phyloP scores from a whole-genome alignment of 2,113 vertebrate genomes.

The Oplegnathus fasciatus region DNA sequence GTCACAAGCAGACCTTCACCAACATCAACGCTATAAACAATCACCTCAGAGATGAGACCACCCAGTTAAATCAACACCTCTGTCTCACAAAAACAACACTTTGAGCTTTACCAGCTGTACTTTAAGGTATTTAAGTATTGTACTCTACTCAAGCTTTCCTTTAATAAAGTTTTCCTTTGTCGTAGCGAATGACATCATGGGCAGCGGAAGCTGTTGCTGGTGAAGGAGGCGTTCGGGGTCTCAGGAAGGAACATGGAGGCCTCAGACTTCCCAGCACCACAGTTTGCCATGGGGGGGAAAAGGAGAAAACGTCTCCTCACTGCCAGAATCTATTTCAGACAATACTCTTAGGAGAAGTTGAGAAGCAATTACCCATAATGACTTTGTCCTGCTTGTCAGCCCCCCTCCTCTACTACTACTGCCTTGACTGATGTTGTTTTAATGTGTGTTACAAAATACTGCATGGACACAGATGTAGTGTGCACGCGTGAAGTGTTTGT shows the following conservation, averaged over 20 bases:
- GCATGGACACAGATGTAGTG: background rate
- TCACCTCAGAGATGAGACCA: background rate
- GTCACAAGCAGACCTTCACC: background rate
- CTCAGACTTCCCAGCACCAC: constrained; percentile 51
- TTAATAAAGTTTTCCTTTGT: constrained; percentile 27
- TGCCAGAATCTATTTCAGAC: constrained; percentile 7
- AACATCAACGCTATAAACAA: background rate
- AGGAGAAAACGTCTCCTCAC: background rate
- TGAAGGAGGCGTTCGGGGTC: constrained; percentile 42
- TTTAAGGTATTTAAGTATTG: background rate
- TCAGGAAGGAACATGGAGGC: constrained; percentile 66
- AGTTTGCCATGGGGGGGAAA: background rate
- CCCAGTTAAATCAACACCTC: background rate
- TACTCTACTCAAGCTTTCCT: constrained; percentile 17
- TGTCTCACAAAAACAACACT: background rate
- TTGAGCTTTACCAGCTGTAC: background rate
- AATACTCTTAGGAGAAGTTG: constrained; percentile 20
- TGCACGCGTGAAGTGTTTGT: background rate
- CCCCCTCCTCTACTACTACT: too few relatives aligned
- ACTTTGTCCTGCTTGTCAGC: constrained; percentile 3
- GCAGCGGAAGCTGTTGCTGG: constrained; percentile 51
- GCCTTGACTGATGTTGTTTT: background rate
- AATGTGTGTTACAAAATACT: background rate
- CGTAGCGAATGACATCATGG: constrained; percentile 9
- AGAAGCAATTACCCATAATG: constrained; percentile 39